These are phyloP conservation scores for Perca flavescens DNA, from an alignment of 2,113 vertebrate genomes.

Conservation along the genomic window DNA sequence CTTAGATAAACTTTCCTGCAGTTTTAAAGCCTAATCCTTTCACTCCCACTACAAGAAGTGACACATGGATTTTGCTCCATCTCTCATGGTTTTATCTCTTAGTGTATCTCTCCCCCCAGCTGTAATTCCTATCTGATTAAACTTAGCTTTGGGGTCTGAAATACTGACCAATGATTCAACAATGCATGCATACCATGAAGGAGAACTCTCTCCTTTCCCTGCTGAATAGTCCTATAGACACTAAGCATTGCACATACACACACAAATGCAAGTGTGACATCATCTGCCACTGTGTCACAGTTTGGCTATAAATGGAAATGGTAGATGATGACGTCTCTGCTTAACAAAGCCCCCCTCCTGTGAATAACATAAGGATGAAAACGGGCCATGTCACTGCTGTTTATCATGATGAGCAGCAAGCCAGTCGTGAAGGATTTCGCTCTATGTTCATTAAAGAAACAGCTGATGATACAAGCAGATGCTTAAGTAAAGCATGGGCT, in stretches of 20 bases:
- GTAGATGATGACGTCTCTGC: constrained; percentile 43
- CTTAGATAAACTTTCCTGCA: constrained; percentile 43
- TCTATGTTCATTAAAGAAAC: constrained; percentile 60
- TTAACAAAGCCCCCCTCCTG: constrained; percentile 34
- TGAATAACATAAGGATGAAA: constrained; percentile 67
- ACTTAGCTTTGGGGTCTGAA: constrained; percentile 34
- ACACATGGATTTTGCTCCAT: constrained; percentile 35
- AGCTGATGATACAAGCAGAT: constrained; percentile 75
- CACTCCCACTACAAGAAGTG: constrained; percentile 43
- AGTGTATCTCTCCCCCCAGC: constrained; percentile 34
- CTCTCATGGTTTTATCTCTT: constrained; percentile 38
- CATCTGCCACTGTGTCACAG: constrained; percentile 59
- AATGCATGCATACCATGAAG: constrained; percentile 1
- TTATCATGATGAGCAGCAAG: constrained; percentile 62
- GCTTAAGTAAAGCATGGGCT: constrained; percentile 21
- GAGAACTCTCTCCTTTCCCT: constrained; percentile 27
- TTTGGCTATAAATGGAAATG: constrained; percentile 77
- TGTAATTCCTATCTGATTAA: constrained; percentile 50
- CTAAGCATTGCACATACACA: background rate
- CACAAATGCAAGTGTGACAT: constrained; percentile 61
- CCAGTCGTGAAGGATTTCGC: constrained; percentile 56
- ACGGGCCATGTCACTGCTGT: constrained; percentile 66
- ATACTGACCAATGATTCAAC: constrained; percentile 32
- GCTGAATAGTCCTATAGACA: constrained; percentile 12
- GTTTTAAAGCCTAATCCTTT: constrained; percentile 47